phyloP scores from a whole-genome alignment of 1,140 invertebrate species.

The Hydropsyche tenuis region DNA sequence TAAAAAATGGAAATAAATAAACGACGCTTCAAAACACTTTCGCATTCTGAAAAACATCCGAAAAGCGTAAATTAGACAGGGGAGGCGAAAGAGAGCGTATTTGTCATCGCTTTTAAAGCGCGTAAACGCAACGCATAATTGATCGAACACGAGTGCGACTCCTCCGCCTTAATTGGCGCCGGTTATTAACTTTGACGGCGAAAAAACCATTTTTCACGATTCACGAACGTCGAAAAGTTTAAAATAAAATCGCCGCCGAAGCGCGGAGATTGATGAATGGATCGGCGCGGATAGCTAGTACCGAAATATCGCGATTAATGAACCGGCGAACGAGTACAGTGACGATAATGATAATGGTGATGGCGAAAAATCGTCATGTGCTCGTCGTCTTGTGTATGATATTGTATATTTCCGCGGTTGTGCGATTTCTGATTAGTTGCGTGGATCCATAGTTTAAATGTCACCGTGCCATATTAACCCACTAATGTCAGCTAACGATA shows the following conservation, averaged over 20 bases:
- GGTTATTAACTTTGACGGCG: slow-evolving; percentile 24
- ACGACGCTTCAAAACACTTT: no score
- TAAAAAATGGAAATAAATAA: no score
- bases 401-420: no score
- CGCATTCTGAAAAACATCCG: no score
- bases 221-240: slow-evolving; percentile 13
- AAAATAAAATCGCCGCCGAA: slow-evolving; percentile 21
- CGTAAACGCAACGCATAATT: slow-evolving; percentile 4
- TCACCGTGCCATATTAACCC: slow-evolving; percentile 27
- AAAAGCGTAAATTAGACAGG: no score
- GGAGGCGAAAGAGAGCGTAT: not conserved
- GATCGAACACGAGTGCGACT: slow-evolving; percentile 23
- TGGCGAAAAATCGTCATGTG: not conserved
- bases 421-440: no score
- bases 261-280: slow-evolving; percentile 17
- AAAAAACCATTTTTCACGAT: slow-evolving; percentile 22
- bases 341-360: slow-evolving; percentile 15
- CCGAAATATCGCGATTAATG: slow-evolving; percentile 21
- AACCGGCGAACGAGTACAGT: not conserved
- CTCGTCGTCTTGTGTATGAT: no score
- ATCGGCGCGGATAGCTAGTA: not conserved
- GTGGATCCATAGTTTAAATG: not conserved
- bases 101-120: not conserved
- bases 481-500: slow-evolving; percentile 29
- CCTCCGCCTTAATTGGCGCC: slow-evolving; percentile 23